Evolutionary conservation across 2,888 invertebrate species (phyloP).

Genomic region (Sabatieria punctata): DNA sequence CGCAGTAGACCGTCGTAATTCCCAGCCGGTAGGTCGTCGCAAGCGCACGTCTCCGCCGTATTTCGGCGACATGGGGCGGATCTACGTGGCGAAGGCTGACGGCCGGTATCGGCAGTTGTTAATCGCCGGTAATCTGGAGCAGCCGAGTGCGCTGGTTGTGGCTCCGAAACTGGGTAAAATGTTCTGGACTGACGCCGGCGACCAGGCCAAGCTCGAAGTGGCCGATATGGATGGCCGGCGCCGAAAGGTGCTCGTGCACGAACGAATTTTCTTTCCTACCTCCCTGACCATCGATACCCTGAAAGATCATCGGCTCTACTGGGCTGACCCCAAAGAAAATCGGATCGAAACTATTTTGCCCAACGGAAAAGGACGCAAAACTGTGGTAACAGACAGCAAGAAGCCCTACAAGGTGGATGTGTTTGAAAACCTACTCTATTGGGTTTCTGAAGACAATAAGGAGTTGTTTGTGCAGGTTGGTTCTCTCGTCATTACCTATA

Average conservation of each 20-base stretch:
- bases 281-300: conserved; percentile 75
- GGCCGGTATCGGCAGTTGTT: conserved; percentile 68
- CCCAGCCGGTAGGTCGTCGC: conserved; percentile 22
- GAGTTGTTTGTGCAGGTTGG: conserved; percentile 55
- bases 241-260: conserved; percentile 41
- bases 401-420: conserved; percentile 48
- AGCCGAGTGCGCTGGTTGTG: conserved; percentile 69
- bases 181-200: conserved; percentile 85
- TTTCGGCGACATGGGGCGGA: conserved; percentile 38
- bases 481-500: background rate
- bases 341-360: conserved; percentile 66
- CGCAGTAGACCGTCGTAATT: conserved; percentile 38
- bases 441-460: conserved; percentile 75
- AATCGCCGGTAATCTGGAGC: conserved; percentile 50
- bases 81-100: conserved; percentile 73
- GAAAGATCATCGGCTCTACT: conserved; percentile 74
- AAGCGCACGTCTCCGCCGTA: no score
- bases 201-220: conserved; percentile 74
- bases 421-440: conserved; percentile 78
- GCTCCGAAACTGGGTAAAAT: conserved; percentile 51
- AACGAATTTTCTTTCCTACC: conserved; percentile 60
- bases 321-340: conserved; percentile 68
- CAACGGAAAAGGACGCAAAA: conserved; percentile 57
- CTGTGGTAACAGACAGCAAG: conserved; percentile 48
- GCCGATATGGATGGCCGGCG: conserved; percentile 94